These are phyloP conservation scores for Drosophila fungiperda DNA, from an alignment of 2,888 invertebrate species.

Conservation along the genomic window DNA sequence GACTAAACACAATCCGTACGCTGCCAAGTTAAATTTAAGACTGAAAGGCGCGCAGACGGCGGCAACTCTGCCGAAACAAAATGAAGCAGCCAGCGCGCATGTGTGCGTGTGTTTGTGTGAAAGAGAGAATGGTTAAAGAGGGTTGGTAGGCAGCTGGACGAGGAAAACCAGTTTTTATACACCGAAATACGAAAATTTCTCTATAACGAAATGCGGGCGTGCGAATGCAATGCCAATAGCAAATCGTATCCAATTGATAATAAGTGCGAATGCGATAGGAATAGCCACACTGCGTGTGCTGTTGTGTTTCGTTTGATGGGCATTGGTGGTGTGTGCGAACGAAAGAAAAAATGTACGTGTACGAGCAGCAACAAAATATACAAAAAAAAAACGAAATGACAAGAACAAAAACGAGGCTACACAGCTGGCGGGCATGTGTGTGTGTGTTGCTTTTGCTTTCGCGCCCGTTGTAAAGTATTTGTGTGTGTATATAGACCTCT, in stretches of 20 bases:
- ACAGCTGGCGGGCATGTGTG: slow-evolving; percentile 82
- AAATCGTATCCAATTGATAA: background rate
- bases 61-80: slow-evolving; percentile 74
- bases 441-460: slow-evolving; percentile 61
- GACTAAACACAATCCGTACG: slow-evolving; percentile 50
- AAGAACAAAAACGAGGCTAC: slow-evolving; percentile 70
- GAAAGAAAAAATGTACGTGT: slow-evolving; percentile 62
- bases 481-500: background rate
- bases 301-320: slow-evolving; percentile 47
- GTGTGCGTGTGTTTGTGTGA: slow-evolving; percentile 24
- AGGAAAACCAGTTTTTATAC: slow-evolving; percentile 65
- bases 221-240: slow-evolving; percentile 48
- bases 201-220: slow-evolving; percentile 64
- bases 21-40: slow-evolving; percentile 67
- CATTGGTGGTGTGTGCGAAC: slow-evolving; percentile 68
- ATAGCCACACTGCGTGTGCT: slow-evolving; percentile 32
- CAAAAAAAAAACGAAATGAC: slow-evolving; percentile 37
- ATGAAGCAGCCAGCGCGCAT: slow-evolving; percentile 65
- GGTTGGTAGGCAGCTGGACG: slow-evolving; percentile 58
- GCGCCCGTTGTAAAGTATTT: slow-evolving; percentile 45
- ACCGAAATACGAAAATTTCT: slow-evolving; percentile 59
- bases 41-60: slow-evolving; percentile 63
- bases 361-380: slow-evolving; percentile 8
- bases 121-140: slow-evolving; percentile 13
- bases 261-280: slow-evolving; percentile 53